Evolutionary conservation across 2,888 invertebrate genomes (phyloP).

Genomic region (Synergus itoensis): DNA sequence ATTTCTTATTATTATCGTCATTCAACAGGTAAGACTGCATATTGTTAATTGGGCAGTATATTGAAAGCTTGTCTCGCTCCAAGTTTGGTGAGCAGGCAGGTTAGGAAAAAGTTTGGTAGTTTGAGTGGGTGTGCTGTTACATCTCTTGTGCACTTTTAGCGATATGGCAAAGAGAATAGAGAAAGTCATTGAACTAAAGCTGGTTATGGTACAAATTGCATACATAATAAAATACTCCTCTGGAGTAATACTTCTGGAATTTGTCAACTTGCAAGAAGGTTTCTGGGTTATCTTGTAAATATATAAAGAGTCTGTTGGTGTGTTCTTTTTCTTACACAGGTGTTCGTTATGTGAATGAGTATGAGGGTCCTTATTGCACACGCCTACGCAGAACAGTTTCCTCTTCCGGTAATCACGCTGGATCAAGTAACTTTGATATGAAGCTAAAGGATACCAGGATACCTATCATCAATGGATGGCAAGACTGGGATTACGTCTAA

Average conservation of each 20-base stretch:
- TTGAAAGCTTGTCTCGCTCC: not conserved
- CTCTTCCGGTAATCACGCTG: slow-evolving; percentile 63
- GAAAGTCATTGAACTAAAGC: not conserved
- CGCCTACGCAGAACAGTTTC: slow-evolving; percentile 55
- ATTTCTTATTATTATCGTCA: slow-evolving; percentile 39
- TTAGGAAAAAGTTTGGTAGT: not conserved
- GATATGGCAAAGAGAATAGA: not conserved
- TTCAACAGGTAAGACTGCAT: slow-evolving; percentile 50
- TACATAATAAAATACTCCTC: no score
- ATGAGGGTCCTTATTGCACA: slow-evolving; percentile 46
- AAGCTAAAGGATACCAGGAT: not conserved
- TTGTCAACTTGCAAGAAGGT: not conserved
- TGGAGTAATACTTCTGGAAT: no score
- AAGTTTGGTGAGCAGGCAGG: not conserved
- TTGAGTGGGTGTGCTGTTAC: not conserved
- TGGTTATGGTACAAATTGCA: not conserved
- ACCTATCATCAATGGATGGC: not conserved
- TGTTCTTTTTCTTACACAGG: slow-evolving; percentile 33
- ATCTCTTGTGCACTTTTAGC: not conserved
- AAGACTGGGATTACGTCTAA: slow-evolving; percentile 48
- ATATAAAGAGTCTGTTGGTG: not conserved
- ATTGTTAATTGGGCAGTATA: not conserved
- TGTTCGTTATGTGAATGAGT: slow-evolving; percentile 54
- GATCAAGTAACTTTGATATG: slow-evolving; percentile 54
- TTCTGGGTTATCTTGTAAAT: no score